Percentiles rank a stretch among this genome's conserved stretches.
These are phyloP conservation scores for Phortica magna DNA, from an alignment of 2,888 invertebrate species.

Conservation along the genomic window DNA sequence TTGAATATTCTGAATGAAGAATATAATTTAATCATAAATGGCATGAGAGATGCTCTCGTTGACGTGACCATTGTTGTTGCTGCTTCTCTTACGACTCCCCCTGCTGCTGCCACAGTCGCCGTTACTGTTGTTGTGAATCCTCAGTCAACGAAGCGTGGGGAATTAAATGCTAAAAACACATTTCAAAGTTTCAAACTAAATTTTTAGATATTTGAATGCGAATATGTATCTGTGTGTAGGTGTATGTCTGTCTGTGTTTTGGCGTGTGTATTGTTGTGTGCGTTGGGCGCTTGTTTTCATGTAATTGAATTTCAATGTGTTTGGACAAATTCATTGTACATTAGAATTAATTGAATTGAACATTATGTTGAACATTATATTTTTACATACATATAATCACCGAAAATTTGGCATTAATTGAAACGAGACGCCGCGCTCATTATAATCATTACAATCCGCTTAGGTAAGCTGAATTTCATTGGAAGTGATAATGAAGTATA, in stretches of 20 bases:
- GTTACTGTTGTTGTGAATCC: background rate
- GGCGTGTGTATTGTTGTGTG: background rate
- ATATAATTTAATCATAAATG: conserved; percentile 60
- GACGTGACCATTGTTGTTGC: background rate
- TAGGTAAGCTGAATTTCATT: background rate
- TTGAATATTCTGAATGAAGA: conserved; percentile 55
- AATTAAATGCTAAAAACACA: conserved; percentile 10
- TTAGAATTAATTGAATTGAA: conserved; percentile 12
- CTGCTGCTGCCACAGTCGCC: background rate
- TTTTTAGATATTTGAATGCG: conserved; percentile 4
- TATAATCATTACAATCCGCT: background rate
- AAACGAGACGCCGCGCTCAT: background rate
- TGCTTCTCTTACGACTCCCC: background rate
- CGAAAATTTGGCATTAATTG: background rate
- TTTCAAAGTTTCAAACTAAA: conserved; percentile 17
- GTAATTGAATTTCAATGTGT: conserved; percentile 15
- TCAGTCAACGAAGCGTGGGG: background rate
- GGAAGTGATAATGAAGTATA: background rate
- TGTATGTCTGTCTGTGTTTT: background rate
- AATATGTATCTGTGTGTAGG: background rate
- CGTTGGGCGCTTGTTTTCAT: background rate
- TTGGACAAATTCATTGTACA: background rate
- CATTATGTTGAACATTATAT: conserved; percentile 47
- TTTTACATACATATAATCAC: background rate
- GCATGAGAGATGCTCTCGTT: conserved; percentile 28